phyloP scores from a whole-genome alignment of 2,888 invertebrate genomes.

The Drosophila colorata region DNA sequence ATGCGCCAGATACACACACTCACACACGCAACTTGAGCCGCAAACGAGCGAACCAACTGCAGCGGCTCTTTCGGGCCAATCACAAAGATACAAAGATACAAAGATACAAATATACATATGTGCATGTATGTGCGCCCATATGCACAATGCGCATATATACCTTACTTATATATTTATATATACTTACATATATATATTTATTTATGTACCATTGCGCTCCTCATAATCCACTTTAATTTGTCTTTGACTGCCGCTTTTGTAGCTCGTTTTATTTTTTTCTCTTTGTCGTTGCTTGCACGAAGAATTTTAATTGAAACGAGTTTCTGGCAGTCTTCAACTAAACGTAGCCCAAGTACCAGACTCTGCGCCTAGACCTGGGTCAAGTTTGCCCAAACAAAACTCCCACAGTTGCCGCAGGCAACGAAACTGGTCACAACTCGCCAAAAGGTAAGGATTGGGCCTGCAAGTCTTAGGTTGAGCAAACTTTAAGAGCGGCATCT shows the following conservation, averaged over 20 bases:
- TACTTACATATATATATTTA: constrained; percentile 9
- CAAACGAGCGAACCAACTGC: constrained; percentile 22
- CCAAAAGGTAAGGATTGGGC: constrained; percentile 5
- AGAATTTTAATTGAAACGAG: constrained; percentile 82
- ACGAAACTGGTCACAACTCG: constrained; percentile 43
- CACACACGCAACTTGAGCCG: constrained; percentile 25
- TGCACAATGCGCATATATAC: constrained; percentile 14
- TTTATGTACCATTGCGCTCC: constrained; percentile 36
- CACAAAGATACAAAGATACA: constrained; percentile 34
- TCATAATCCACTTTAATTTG: constrained; percentile 80
- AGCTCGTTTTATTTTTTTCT: constrained; percentile 24
- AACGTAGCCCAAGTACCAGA: constrained; percentile 19
- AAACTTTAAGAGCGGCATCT: not conserved
- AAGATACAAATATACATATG: constrained; percentile 20
- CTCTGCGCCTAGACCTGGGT: constrained; percentile 66
- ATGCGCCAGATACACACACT: constrained; percentile 66
- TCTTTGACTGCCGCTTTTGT: constrained; percentile 66
- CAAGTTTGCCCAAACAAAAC: constrained; percentile 50
- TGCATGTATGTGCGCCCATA: constrained; percentile 20
- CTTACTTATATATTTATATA: constrained; percentile 7
- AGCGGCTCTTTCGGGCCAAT: constrained; percentile 27
- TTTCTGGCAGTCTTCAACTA: constrained; percentile 49
- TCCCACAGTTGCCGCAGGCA: constrained; percentile 36
- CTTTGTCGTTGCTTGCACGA: constrained; percentile 50
- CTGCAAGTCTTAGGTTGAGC: not conserved